Conservation (phyloP, 1,140 invertebrate genomes). For the Diprion similis region DNA sequence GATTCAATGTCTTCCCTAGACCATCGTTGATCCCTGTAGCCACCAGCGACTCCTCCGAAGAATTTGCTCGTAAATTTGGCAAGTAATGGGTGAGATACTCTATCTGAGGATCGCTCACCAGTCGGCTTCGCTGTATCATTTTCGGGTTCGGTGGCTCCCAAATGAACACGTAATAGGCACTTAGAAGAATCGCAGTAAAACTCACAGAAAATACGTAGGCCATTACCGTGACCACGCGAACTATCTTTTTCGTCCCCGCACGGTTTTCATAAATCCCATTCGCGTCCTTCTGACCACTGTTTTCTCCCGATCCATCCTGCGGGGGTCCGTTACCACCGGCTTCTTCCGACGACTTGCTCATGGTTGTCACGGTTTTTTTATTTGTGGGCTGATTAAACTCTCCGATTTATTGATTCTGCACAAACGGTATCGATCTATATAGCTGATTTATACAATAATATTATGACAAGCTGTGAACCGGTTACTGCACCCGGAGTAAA, state of each 20-base stretch:
- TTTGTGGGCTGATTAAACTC: neutral
- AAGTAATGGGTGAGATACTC: neutral
- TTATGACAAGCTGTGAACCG: too few species aligned
- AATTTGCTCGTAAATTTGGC: slow-evolving; percentile 16
- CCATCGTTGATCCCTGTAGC: neutral
- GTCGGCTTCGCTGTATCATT: slow-evolving; percentile 30
- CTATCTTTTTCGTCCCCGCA: slow-evolving; percentile 62
- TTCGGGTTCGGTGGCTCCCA: slow-evolving; percentile 74
- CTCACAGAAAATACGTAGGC: slow-evolving; percentile 83
- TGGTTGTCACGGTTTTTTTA: neutral
- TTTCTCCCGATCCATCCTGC: slow-evolving; percentile 17
- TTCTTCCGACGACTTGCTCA: slow-evolving; percentile 12
- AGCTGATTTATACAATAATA: neutral
- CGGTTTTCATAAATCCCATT: slow-evolving; percentile 52
- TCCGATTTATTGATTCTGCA: neutral
- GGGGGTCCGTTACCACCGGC: neutral
- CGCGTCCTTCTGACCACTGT: slow-evolving; percentile 34
- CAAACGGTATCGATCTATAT: neutral
- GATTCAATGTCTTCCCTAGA: neutral
- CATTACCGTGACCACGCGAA: slow-evolving; percentile 79
- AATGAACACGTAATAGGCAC: slow-evolving; percentile 84
- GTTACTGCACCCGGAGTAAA: too few species aligned
- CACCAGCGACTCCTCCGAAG: neutral
- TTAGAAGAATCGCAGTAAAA: slow-evolving; percentile 78
- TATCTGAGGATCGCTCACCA: neutral